phyloP scores from a whole-genome alignment of 2,797 vertebrate species.

The Pseudochaenichthys georgianus region DNA sequence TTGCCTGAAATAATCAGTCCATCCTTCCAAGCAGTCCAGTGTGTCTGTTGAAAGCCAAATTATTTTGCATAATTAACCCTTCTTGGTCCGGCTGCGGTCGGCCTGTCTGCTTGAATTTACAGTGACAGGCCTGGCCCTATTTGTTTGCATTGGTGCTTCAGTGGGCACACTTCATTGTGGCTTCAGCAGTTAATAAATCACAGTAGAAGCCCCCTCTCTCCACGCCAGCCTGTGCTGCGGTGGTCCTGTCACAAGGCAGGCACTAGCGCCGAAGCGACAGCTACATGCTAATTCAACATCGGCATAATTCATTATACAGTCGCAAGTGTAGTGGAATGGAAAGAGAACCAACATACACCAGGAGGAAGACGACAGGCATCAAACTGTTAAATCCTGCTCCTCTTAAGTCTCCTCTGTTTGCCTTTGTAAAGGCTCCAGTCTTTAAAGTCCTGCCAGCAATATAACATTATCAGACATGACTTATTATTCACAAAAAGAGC shows the following conservation, averaged over 20 bases:
- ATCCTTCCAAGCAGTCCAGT: constrained; percentile 38
- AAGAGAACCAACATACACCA: constrained; percentile 80
- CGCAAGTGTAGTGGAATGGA: constrained; percentile 83
- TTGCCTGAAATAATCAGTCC: constrained; percentile 28
- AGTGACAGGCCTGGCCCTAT: constrained; percentile 78
- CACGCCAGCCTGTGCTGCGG: constrained; percentile 72
- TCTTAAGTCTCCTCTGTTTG: constrained; percentile 68
- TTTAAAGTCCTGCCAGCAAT: constrained; percentile 47
- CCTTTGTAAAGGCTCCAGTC: constrained; percentile 59
- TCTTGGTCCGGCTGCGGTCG: constrained; percentile 63
- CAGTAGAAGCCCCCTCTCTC: constrained; percentile 59
- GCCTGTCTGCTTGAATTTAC: constrained; percentile 75
- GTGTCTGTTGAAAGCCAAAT: constrained; percentile 45
- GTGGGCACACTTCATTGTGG: constrained; percentile 79
- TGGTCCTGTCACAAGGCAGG: constrained; percentile 84
- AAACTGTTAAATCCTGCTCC: constrained; percentile 81
- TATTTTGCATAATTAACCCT: constrained; percentile 81
- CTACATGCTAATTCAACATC: constrained; percentile 89
- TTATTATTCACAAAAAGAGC: constrained; percentile 44
- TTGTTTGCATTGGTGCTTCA: constrained; percentile 84
- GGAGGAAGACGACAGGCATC: constrained; percentile 77
- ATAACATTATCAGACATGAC: constrained; percentile 46
- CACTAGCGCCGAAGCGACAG: constrained; percentile 77
- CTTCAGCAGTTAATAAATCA: constrained; percentile 86
- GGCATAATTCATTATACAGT: constrained; percentile 88